Evolutionary conservation across 2,797 vertebrate genomes (phyloP).

Genomic region (Heliangelus exortis): DNA sequence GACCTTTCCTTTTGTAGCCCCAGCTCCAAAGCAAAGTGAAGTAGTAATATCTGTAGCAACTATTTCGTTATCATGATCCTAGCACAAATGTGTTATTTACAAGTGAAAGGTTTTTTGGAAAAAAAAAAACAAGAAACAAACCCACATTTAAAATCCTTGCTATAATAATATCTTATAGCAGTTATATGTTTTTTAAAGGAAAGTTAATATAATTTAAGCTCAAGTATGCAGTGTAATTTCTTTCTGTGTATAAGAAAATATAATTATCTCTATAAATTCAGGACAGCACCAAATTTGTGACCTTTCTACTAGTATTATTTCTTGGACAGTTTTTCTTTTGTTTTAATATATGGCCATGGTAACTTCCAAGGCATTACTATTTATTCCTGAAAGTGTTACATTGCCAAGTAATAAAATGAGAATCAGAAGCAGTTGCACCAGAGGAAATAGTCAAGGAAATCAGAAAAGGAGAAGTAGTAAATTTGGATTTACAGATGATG

Average conservation of each 20-base stretch:
- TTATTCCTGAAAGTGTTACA: not conserved
- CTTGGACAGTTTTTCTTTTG: not conserved
- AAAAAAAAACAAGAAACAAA: not conserved
- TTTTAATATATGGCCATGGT: not conserved
- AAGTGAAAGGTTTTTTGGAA: not conserved
- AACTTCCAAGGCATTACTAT: conserved; percentile 8
- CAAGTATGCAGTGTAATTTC: not conserved
- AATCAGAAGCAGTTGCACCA: not conserved
- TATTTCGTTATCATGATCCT: not conserved
- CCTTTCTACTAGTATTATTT: not conserved
- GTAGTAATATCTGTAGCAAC: not conserved
- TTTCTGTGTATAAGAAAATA: not conserved
- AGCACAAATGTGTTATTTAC: not conserved
- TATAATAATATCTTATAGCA: not conserved
- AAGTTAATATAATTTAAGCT: not conserved
- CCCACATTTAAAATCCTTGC: not conserved
- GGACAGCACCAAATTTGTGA: not conserved
- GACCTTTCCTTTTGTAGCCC: not conserved
- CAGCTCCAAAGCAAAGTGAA: not conserved
- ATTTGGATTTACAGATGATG: not conserved
- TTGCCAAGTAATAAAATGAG: not conserved
- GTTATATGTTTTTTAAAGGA: not conserved
- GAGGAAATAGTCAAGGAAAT: not conserved
- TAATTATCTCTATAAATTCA: not conserved
- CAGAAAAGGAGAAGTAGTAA: not conserved